Conservation (phyloP, 2,797 vertebrate species). For the Sebastes hopkinsi region DNA sequence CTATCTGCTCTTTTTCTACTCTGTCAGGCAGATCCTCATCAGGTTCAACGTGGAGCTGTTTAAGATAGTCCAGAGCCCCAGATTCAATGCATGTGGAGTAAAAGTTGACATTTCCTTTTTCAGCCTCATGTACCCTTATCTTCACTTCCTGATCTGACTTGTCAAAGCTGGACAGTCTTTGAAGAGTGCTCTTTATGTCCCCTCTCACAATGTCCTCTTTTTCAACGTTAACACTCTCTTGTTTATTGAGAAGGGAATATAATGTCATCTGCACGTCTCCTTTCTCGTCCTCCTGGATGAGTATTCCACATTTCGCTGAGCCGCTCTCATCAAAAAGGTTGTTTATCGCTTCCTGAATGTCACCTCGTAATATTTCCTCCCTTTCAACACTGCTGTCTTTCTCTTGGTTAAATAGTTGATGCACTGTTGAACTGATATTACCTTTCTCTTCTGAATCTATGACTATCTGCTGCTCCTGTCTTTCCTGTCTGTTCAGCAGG, state of each 20-base stretch:
- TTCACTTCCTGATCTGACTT: slow-evolving; percentile 72
- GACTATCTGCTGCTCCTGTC: slow-evolving; percentile 78
- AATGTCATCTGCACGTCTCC: slow-evolving; percentile 93
- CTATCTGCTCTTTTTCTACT: slow-evolving; percentile 82
- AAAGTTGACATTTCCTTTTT: slow-evolving; percentile 93
- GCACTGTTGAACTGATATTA: slow-evolving; percentile 86
- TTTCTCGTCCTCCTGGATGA: slow-evolving; percentile 94
- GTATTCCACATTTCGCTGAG: slow-evolving; percentile 87
- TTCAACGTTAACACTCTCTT: slow-evolving; percentile 70
- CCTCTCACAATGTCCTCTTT: slow-evolving; percentile 86
- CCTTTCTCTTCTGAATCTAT: slow-evolving; percentile 91
- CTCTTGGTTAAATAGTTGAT: slow-evolving; percentile 87
- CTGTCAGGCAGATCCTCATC: slow-evolving; percentile 69
- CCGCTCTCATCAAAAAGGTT: slow-evolving; percentile 82
- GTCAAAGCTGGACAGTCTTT: slow-evolving; percentile 81
- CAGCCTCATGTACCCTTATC: slow-evolving; percentile 86
- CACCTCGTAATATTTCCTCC: slow-evolving; percentile 88
- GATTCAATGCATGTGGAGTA: slow-evolving; percentile 95
- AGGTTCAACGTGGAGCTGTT: slow-evolving; percentile 82
- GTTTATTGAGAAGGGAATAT: slow-evolving; percentile 91
- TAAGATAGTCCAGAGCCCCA: slow-evolving; percentile 90
- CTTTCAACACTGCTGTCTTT: slow-evolving; percentile 79
- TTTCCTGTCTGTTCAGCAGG: slow-evolving; percentile 84
- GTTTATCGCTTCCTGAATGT: slow-evolving; percentile 89
- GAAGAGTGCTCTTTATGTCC: slow-evolving; percentile 87